Evolutionary conservation across 2,113 vertebrate genomes (phyloP).

Genomic region (Sturnira hondurensis): DNA sequence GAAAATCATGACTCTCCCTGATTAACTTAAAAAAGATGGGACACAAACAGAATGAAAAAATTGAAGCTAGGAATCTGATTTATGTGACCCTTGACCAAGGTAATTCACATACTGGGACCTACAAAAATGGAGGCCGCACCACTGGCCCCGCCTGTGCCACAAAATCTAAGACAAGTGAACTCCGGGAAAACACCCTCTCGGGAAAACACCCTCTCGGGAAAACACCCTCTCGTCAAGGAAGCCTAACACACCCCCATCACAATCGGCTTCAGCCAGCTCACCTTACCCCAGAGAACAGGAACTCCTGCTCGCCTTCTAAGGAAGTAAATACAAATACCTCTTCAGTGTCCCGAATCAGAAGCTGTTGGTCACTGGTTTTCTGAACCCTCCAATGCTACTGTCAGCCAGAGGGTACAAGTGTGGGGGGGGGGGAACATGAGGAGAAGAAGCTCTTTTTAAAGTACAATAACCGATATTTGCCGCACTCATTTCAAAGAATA

Average conservation of each 20-base stretch:
- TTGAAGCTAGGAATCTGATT: not conserved
- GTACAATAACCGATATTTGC: not conserved
- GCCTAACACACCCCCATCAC: not conserved
- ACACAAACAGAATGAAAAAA: not conserved
- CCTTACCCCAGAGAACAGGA: not conserved
- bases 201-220: no score
- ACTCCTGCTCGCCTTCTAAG: not conserved
- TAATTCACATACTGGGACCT: not conserved
- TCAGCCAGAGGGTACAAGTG: not conserved
- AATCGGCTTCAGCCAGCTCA: not conserved
- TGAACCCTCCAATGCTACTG: not conserved
- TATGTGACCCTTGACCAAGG: not conserved
- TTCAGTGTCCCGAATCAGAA: not conserved
- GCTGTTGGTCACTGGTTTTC: not conserved
- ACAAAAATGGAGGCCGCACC: not conserved
- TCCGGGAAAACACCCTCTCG: not conserved
- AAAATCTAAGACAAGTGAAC: not conserved
- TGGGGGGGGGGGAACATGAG: not conserved
- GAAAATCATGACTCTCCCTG: conserved; percentile 18
- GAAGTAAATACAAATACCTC: not conserved
- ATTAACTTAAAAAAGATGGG: conserved; percentile 26
- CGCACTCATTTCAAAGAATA: not conserved
- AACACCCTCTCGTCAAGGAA: no score
- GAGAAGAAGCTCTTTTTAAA: not conserved
- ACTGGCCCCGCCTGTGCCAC: no score